phyloP scores from a whole-genome alignment of 53 echinoderm and acorn worm genomes.

The Holothuria scabra region DNA sequence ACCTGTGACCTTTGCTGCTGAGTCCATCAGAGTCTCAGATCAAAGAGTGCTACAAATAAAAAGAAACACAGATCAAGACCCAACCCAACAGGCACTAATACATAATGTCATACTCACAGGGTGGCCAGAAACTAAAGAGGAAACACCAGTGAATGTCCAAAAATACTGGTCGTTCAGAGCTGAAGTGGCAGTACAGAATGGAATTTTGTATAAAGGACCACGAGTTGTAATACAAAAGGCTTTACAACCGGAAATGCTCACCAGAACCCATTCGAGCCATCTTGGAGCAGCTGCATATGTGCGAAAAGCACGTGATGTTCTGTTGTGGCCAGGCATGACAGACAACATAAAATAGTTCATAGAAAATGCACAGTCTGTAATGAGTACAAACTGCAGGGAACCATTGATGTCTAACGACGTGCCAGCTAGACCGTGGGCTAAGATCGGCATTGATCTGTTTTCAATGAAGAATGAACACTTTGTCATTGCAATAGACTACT shows the following conservation, averaged over 20 bases:
- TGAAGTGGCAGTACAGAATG: constrained; percentile 46
- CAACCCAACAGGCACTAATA: constrained; percentile 52
- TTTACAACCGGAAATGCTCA: background rate
- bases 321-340: background rate
- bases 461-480: background rate
- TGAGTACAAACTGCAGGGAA: background rate
- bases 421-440: background rate
- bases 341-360: background rate
- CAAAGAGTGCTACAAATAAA: too few relatives aligned
- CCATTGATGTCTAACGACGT: too few relatives aligned
- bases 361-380: background rate
- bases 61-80: constrained; percentile 36
- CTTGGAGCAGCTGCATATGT: background rate
- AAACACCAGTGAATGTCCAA: constrained; percentile 52
- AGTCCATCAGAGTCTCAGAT: constrained; percentile 37
- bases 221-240: background rate
- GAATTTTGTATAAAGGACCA: constrained; percentile 39
- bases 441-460: background rate
- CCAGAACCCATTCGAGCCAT: too few relatives aligned
- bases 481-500: constrained; percentile 56
- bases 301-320: background rate
- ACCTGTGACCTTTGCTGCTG: background rate
- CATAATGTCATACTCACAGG: constrained; percentile 36
- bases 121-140: constrained; percentile 26
- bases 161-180: constrained; percentile 50